Conservation (phyloP, 2,888 invertebrate species). For the Ditula angustiorana region DNA sequence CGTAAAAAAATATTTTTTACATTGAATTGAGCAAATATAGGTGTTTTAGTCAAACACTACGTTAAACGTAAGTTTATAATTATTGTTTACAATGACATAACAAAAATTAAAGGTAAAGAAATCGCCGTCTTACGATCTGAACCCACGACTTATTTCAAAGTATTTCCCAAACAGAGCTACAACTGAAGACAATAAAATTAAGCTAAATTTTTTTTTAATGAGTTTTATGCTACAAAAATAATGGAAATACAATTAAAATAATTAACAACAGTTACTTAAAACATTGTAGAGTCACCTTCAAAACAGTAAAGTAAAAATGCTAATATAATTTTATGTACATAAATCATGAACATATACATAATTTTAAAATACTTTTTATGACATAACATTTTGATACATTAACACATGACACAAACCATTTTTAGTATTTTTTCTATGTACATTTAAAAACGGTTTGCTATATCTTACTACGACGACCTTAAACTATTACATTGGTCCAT, state of each 20-base stretch:
- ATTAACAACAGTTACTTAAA: background rate
- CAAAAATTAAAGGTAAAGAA: too few relatives aligned
- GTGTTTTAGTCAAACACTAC: slow-evolving; percentile 62
- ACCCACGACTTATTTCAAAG: too few relatives aligned
- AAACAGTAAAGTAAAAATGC: background rate
- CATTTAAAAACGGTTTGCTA: too few relatives aligned
- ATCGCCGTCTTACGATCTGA: too few relatives aligned
- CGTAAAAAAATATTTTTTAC: slow-evolving; percentile 35
- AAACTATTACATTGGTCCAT: slow-evolving; percentile 27
- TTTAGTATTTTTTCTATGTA: too few relatives aligned
- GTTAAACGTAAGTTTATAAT: slow-evolving; percentile 18
- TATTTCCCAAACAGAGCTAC: too few relatives aligned
- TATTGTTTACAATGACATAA: slow-evolving; percentile 1
- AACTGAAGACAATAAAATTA: too few relatives aligned
- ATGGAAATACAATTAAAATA: background rate
- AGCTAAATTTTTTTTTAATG: background rate
- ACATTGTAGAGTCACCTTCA: background rate
- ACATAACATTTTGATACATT: too few relatives aligned
- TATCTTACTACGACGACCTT: too few relatives aligned
- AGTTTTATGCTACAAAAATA: background rate
- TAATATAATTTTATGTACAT: background rate
- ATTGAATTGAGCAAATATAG: slow-evolving; percentile 74
- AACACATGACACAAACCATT: too few relatives aligned
- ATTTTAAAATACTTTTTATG: too few relatives aligned
- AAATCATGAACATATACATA: background rate